These are phyloP conservation scores for Menura novaehollandiae DNA, from an alignment of 2,113 vertebrate genomes.

Conservation along the genomic window DNA sequence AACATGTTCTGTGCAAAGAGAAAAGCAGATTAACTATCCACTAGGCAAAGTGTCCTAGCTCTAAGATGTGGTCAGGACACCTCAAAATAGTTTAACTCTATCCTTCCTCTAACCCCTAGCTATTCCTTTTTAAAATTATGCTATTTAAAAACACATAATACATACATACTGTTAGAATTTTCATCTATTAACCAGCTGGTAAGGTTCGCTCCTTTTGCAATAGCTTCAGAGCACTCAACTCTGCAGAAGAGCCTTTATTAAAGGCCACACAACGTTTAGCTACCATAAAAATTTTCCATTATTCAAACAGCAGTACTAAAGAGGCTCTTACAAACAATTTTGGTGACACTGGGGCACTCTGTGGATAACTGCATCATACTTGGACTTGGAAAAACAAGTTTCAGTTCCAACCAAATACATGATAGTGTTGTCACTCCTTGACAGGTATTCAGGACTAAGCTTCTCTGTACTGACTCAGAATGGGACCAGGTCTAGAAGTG, in stretches of 20 bases:
- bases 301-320: neutral
- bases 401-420: neutral
- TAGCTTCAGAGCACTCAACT: neutral
- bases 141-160: neutral
- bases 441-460: neutral
- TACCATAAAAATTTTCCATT: neutral
- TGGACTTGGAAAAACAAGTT: neutral
- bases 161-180: neutral
- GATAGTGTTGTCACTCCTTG: neutral
- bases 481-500: neutral
- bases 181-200: neutral
- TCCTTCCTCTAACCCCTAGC: neutral
- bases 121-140: neutral
- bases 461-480: neutral
- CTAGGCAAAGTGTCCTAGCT: neutral
- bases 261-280: neutral
- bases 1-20: neutral
- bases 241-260: neutral
- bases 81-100: neutral
- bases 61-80: neutral
- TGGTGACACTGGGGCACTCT: neutral
- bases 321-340: neutral
- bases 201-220: neutral
- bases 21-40: neutral
- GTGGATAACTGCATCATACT: neutral